These are phyloP conservation scores for Eupristina koningsbergeri DNA, from an alignment of 1,140 invertebrate genomes.

Conservation along the genomic window DNA sequence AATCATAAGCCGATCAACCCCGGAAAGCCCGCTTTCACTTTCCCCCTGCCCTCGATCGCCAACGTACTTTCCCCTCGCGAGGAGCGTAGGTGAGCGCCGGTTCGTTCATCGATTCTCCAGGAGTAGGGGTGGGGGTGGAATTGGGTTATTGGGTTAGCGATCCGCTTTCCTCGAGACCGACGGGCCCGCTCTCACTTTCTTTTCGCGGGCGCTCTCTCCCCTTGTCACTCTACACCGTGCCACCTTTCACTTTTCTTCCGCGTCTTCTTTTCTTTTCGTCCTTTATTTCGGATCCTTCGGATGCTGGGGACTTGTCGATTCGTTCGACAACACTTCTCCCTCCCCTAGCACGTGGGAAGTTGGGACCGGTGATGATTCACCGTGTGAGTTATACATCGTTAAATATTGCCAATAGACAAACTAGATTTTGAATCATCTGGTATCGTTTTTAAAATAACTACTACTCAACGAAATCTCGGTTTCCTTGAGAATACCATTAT, in stretches of 20 bases:
- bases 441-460: too few species aligned
- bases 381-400: background rate
- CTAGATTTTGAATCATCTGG: background rate
- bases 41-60: constrained; percentile 53
- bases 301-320: background rate
- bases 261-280: background rate
- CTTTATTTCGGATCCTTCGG: background rate
- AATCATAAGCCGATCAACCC: constrained; percentile 58
- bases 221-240: constrained; percentile 37
- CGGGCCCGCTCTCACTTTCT: constrained; percentile 33
- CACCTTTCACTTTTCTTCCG: constrained; percentile 47
- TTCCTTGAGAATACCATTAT: too few species aligned
- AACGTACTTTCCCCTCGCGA: constrained; percentile 60
- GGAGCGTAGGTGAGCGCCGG: constrained; percentile 10
- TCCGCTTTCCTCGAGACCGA: background rate
- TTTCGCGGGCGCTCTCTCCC: constrained; percentile 30
- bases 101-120: background rate
- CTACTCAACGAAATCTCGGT: too few species aligned
- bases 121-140: constrained; percentile 23
- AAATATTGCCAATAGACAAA: background rate
- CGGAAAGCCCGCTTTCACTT: constrained; percentile 72
- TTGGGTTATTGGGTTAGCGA: constrained; percentile 64
- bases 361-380: background rate
- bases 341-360: background rate
- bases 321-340: background rate